Evolutionary conservation across 2,888 invertebrate species (phyloP).

Genomic region (Copidosoma aretas): DNA sequence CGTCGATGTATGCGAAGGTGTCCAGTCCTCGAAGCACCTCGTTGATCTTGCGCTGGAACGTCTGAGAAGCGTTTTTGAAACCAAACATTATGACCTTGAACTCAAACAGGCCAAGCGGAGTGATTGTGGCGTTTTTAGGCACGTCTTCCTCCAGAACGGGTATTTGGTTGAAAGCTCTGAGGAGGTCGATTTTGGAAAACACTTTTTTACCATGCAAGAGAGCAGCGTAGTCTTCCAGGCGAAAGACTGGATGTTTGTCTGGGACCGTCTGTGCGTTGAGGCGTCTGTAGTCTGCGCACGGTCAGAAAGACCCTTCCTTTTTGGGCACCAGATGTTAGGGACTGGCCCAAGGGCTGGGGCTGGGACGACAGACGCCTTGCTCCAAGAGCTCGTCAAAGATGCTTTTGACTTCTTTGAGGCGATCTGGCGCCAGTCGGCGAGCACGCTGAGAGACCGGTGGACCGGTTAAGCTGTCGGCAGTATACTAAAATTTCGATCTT

Average conservation of each 20-base stretch:
- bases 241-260: not conserved
- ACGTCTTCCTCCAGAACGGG: conserved; percentile 46
- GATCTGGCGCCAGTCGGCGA: no score
- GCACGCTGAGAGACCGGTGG: no score
- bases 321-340: conserved; percentile 54
- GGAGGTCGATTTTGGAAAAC: conserved; percentile 44
- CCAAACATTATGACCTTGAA: conserved; percentile 52
- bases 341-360: conserved; percentile 51
- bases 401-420: no score
- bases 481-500: no score
- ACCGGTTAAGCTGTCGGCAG: no score
- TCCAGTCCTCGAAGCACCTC: conserved; percentile 28
- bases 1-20: conserved; percentile 18
- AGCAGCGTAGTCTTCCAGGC: not conserved
- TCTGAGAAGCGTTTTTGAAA: conserved; percentile 52
- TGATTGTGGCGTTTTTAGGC: conserved; percentile 48
- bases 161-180: conserved; percentile 48
- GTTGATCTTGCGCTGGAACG: conserved; percentile 53
- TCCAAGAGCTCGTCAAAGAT: no score
- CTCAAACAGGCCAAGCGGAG: conserved; percentile 53
- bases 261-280: not conserved
- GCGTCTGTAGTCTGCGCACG: conserved; percentile 5
- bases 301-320: conserved; percentile 40
- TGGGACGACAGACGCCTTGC: no score
- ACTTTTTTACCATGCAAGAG: conserved; percentile 41